phyloP scores from a whole-genome alignment of 2,113 vertebrate species.

The Crypturellus undulatus region DNA sequence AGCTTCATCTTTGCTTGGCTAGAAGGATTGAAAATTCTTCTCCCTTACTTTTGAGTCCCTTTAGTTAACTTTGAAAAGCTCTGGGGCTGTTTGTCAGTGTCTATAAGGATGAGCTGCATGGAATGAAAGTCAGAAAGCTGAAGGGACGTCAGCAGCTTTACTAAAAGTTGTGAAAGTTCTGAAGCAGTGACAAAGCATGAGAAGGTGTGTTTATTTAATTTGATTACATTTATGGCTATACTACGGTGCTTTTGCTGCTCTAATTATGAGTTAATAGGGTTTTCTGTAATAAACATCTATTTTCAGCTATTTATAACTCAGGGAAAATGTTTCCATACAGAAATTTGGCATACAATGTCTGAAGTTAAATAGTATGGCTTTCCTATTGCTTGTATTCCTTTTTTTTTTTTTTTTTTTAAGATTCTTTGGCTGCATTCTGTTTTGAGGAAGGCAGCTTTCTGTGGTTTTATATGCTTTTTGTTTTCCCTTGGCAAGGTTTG shows the following conservation, averaged over 20 bases:
- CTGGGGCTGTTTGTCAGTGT: background rate
- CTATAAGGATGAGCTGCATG: background rate
- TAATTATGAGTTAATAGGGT: slow-evolving; percentile 42
- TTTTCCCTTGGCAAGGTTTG: slow-evolving; percentile 58
- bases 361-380: slow-evolving; percentile 1
- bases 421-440: slow-evolving; percentile 24
- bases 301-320: slow-evolving; percentile 49
- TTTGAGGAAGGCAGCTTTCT: background rate
- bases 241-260: slow-evolving; percentile 18
- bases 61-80: background rate
- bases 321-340: slow-evolving; percentile 39
- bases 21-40: background rate
- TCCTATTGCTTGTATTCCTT: background rate
- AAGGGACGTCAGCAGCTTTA: background rate
- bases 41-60: background rate
- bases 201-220: slow-evolving; percentile 20
- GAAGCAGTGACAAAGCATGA: background rate
- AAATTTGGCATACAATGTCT: slow-evolving; percentile 18
- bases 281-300: slow-evolving; percentile 33
- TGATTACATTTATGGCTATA: slow-evolving; percentile 22
- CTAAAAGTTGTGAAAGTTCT: background rate
- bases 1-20: background rate
- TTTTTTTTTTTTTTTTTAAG: background rate
- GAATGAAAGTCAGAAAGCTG: background rate
- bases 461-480: slow-evolving; percentile 52